Evolutionary conservation across 2,113 vertebrate species (phyloP), one percentile per base, ranked within the genome.

Genomic region (Halcyon senegalensis): DNA sequence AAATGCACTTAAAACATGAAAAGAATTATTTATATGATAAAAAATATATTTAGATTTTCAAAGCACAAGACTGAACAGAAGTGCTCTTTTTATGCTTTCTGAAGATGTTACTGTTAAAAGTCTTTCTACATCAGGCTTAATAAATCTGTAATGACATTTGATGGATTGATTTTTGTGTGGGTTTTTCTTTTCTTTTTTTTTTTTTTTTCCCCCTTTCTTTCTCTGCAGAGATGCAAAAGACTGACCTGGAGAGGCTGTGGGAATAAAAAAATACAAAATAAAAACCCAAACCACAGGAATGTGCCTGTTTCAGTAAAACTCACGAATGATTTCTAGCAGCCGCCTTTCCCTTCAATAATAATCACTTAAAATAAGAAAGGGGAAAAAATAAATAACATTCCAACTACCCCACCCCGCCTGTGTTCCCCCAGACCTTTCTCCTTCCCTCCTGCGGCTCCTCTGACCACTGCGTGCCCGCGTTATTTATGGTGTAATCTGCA

Each of bases 41-140:
- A 98, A 98, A 98, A 98, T 98, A 98, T 98, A 98, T 98, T 98
- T 98, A 98, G 98, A 98, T 98, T 98, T 98, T 98, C 98, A 98
- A 98, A 98, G 98, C 98, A 98, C 98, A 98, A 98, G 97, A 96
- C 98, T 98, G 98, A 98, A 97, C 97, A 96, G 97, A 98, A 98
- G 98, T 98, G 98, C 98, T 98, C 98, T 98, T 98, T 98, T 98
- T 98, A 98, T 96, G 97, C 98, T 98, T 98, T 98, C 98, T 97
- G 98, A 98, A 98, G 97, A 98, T 98, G 98, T 98, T 97, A 94
- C 97, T 98, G 98, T 98, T 98, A 98, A 98, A 98, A 98, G 98
- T 98, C 98, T 98, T 98, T 98, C 98, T 98, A 98, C 98, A 98
- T 98, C 98, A 98, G 98, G 98, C 98, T 98, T 98, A 98, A 98